A percentile compares a stretch with the other conserved stretches of the same genome.
Conservation (phyloP, 2,797 vertebrate genomes). For the Vespertilio murinus region DNA sequence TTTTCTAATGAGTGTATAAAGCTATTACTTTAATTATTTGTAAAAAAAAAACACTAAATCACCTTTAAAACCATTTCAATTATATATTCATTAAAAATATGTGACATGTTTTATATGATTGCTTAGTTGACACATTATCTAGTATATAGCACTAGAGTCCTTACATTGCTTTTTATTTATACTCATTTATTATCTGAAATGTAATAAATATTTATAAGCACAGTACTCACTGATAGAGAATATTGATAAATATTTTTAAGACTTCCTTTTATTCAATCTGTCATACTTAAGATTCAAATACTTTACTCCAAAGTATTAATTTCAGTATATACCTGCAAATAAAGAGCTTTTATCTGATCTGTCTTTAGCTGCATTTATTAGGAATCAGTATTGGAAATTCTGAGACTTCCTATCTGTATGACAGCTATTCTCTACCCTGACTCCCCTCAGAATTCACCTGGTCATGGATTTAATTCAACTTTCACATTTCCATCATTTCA, state of each 20-base stretch:
- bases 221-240: slow-evolving; percentile 64
- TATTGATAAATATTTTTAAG: slow-evolving; percentile 76
- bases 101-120: slow-evolving; percentile 65
- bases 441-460: not conserved
- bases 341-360: slow-evolving; percentile 74
- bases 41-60: slow-evolving; percentile 59
- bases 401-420: slow-evolving; percentile 28
- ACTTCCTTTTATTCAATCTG: slow-evolving; percentile 71
- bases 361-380: slow-evolving; percentile 69
- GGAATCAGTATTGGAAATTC: slow-evolving; percentile 56
- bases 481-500: not conserved
- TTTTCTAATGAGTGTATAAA: slow-evolving; percentile 37
- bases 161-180: slow-evolving; percentile 70
- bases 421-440: not conserved
- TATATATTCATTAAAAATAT: slow-evolving; percentile 64
- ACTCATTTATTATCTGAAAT: slow-evolving; percentile 61
- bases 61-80: slow-evolving; percentile 73
- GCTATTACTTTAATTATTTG: slow-evolving; percentile 43
- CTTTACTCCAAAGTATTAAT: slow-evolving; percentile 63
- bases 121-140: slow-evolving; percentile 72
- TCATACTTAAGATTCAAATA: slow-evolving; percentile 71
- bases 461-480: not conserved
- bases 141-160: slow-evolving; percentile 40
- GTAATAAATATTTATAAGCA: slow-evolving; percentile 78
- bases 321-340: slow-evolving; percentile 72